These are phyloP conservation scores for Campylomormyrus numenius DNA, from an alignment of 2,113 vertebrate species.

Conservation along the genomic window DNA sequence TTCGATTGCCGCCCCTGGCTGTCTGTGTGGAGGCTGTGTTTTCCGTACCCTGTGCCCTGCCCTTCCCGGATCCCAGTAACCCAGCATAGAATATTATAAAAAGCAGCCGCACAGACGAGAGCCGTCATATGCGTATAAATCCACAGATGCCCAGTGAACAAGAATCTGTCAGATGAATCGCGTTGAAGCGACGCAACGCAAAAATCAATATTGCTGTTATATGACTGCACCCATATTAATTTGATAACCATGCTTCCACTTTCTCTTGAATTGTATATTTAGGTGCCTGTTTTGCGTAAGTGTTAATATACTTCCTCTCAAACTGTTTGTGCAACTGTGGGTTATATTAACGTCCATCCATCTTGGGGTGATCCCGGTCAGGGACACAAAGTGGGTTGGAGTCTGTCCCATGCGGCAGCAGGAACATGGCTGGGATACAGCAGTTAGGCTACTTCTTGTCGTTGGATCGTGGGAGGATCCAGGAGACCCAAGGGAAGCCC, in stretches of 20 bases:
- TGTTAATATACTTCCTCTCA: background rate
- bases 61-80: background rate
- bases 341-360: background rate
- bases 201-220: background rate
- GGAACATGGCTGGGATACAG: background rate
- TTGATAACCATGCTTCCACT: background rate
- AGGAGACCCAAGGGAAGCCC: background rate
- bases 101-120: background rate
- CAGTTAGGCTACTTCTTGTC: background rate
- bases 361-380: background rate
- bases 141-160: background rate
- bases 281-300: background rate
- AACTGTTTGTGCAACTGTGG: background rate
- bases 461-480: background rate
- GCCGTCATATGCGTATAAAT: background rate
- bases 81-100: background rate
- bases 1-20: background rate
- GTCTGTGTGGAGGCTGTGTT: background rate
- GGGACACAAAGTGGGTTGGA: background rate
- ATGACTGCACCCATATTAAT: background rate
- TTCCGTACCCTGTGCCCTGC: background rate
- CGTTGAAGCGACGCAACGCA: too few species aligned
- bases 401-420: background rate
- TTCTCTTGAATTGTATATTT: background rate
- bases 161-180: background rate